Evolutionary conservation across 2,113 vertebrate species (phyloP), one percentile per base, ranked within the genome.

Genomic region (Natator depressus): DNA sequence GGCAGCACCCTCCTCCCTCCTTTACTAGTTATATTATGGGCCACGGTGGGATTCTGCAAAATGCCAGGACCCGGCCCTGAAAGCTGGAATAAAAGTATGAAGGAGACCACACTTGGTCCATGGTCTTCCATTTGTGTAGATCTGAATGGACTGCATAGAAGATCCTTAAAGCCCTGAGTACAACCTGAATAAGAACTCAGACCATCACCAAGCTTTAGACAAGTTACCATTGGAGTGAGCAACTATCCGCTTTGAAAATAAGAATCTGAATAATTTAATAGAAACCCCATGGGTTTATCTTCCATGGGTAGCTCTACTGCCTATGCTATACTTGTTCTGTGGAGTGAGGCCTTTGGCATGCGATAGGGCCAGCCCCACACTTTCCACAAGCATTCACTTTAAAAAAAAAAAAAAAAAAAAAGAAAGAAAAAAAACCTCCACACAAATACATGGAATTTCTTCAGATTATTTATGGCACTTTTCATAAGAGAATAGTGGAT

Each of bases 61-160:
- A 47, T 13, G 29, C 72, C 55, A 75, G 80, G 22, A 88, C 22
- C 75, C 82, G 94, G 94, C 82, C 55, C 89, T 89, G 82, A 83
- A 92, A 24, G 51, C 88, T 89, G 95, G 84, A 78, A 75, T 0
- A 91, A 38, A 38, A 29, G 84, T 89, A 76, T 75, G 75, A 90
- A 53, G 27, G 94, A 90, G 42, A 93, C 51, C 82, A 93, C 69
- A 49, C 87, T 94, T 89, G 42, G 42, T 72, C 19, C 69, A 72
- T 35, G 10, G 9, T 46, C 24, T 76, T 76, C 38, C 72, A 11
- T 76, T 76, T 24, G 72, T 47, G 24, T 42, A 27, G 11, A 47
- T 46, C 38, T 47, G 42, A 78, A 78, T 8, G 4, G 8, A 72
- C 19, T 22, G n/a, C 65, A 47, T 47, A 27, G 75, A 78, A 27